Evolutionary conservation across 37 sponge, comb jelly and placozoan genomes (phyloP).

Genomic region (Amphimedon queenslandica): DNA sequence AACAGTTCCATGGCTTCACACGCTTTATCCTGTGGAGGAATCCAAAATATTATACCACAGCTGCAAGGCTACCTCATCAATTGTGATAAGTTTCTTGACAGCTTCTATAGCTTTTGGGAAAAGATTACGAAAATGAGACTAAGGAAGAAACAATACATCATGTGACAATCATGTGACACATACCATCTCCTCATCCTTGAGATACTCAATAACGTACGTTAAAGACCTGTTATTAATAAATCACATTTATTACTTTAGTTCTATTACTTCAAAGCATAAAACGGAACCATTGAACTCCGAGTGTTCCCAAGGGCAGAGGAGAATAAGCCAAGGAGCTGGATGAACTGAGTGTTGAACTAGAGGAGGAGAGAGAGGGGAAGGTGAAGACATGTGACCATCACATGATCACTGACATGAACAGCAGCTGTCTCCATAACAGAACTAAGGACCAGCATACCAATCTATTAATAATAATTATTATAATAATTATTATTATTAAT

Average conservation of each 20-base stretch:
- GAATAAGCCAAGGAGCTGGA: constrained; percentile 42
- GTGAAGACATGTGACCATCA: background rate
- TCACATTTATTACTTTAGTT: background rate
- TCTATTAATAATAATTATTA: constrained; percentile 24
- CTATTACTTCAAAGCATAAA: constrained; percentile 75
- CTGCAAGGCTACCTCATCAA: constrained; percentile 47
- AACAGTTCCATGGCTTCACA: constrained; percentile 97
- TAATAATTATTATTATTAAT: too few species aligned
- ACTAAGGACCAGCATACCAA: constrained; percentile 59
- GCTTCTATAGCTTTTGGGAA: constrained; percentile 58
- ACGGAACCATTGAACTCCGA: constrained; percentile 48
- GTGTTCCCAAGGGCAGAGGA: constrained; percentile 55
- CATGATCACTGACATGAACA: constrained; percentile 40
- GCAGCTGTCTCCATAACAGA: constrained; percentile 54
- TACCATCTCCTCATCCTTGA: constrained; percentile 61
- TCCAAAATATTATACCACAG: background rate
- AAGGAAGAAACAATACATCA: background rate
- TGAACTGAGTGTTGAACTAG: background rate
- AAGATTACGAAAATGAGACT: constrained; percentile 53
- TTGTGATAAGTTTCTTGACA: constrained; percentile 23
- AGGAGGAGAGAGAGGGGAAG: background rate
- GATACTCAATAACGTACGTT: constrained; percentile 74
- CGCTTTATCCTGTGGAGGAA: constrained; percentile 68
- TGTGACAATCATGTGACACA: background rate
- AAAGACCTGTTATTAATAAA: constrained; percentile 38